Evolutionary conservation across 1,140 invertebrate genomes (phyloP).

Genomic region (Anagrus nilaparvatae): DNA sequence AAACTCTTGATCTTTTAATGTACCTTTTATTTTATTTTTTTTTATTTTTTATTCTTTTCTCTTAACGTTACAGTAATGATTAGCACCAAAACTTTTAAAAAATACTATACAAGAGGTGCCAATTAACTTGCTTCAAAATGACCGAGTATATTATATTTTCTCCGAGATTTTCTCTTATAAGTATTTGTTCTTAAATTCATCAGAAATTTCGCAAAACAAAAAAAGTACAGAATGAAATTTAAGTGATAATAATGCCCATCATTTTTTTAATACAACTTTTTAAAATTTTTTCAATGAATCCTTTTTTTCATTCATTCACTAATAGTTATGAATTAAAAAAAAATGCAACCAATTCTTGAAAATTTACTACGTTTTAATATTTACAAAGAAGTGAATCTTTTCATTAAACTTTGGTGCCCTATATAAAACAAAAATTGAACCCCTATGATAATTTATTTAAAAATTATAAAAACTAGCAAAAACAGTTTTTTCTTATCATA

Average conservation of each 20-base stretch:
- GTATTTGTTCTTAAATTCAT: no score
- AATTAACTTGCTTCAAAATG: constrained; percentile 34
- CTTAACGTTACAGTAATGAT: constrained; percentile 39
- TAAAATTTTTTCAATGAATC: neutral
- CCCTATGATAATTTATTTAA: neutral
- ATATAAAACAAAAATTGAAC: neutral
- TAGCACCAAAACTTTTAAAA: constrained; percentile 34
- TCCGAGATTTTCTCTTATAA: no score
- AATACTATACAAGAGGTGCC: constrained; percentile 28
- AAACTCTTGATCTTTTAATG: no score
- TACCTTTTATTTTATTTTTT: no score
- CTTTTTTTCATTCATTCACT: neutral
- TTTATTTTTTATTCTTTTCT: no score
- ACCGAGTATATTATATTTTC: no score
- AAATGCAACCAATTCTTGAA: neutral
- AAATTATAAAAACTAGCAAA: no score
- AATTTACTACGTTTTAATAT: neutral
- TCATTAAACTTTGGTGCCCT: neutral
- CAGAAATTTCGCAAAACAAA: no score
- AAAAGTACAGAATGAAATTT: no score
- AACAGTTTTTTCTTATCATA: no score
- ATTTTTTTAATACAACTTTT: neutral
- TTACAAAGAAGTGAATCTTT: neutral
- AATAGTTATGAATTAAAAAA: no score
- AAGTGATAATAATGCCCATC: no score